A percentile compares a stretch with the other conserved stretches of the same genome.
Evolutionary conservation across 2,113 vertebrate genomes (phyloP).

Genomic region (Oncorhynchus kisutch): DNA sequence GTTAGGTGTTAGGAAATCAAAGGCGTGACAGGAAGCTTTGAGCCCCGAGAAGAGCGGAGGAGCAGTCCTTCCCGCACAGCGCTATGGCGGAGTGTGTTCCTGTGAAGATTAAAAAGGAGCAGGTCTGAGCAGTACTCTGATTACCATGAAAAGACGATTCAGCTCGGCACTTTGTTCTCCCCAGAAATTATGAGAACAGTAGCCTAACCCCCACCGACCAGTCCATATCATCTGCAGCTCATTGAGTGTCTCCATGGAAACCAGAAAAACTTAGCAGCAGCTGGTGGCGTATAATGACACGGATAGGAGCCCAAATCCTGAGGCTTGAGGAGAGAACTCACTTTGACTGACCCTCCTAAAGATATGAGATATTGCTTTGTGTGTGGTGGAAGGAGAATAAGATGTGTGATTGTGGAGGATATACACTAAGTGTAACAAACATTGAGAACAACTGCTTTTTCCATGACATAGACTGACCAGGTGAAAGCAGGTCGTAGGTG

Average conservation of each 20-base stretch:
- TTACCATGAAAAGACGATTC: slow-evolving; percentile 14
- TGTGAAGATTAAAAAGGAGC: slow-evolving; percentile 6
- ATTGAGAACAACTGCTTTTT: too few relatives aligned
- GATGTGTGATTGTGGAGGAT: too few relatives aligned
- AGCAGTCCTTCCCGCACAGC: too few relatives aligned
- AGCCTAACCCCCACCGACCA: slow-evolving; percentile 3
- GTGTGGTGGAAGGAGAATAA: too few relatives aligned
- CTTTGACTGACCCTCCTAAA: too few relatives aligned
- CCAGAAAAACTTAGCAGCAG: slow-evolving; percentile 9
- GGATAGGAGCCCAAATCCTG: neutral
- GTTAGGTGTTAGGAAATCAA: neutral
- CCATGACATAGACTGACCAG: too few relatives aligned
- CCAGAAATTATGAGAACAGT: slow-evolving; percentile 44
- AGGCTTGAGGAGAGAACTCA: too few relatives aligned
- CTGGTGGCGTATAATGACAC: slow-evolving; percentile 26
- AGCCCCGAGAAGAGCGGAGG: too few relatives aligned
- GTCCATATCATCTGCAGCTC: slow-evolving; percentile 37
- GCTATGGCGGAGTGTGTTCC: neutral
- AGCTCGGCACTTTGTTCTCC: slow-evolving; percentile 30
- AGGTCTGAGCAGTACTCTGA: slow-evolving; percentile 3
- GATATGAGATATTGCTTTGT: too few relatives aligned
- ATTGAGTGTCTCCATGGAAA: slow-evolving; percentile 54
- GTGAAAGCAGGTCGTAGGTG: too few relatives aligned
- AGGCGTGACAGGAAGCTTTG: neutral
- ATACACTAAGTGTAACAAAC: too few relatives aligned